These are phyloP conservation scores for Harpalus rufipes DNA, from an alignment of 2,888 invertebrate species.

Conservation along the genomic window DNA sequence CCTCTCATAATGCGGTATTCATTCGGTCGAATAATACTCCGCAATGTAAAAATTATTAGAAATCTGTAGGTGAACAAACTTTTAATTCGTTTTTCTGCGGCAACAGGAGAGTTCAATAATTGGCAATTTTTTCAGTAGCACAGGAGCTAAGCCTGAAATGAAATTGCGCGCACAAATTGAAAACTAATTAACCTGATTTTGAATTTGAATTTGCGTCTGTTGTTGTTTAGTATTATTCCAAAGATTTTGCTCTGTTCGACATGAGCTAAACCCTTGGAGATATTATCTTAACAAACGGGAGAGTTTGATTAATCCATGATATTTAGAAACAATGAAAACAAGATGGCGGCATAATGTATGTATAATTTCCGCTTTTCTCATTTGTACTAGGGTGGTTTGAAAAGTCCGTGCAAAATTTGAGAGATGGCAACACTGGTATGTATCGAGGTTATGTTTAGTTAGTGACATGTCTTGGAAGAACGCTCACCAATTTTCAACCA, in stretches of 20 bases:
- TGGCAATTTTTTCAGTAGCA: constrained; percentile 19
- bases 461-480: no score
- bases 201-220: constrained; percentile 4
- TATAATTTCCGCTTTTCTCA: no score
- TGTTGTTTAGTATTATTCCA: not conserved
- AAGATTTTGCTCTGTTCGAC: not conserved
- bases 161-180: constrained; percentile 19
- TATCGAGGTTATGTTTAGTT: no score
- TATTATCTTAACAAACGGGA: not conserved
- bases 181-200: constrained; percentile 27
- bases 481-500: no score
- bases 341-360: no score
- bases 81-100: not conserved
- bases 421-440: no score
- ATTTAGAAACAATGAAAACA: no score
- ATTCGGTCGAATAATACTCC: not conserved
- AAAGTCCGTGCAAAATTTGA: no score
- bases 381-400: no score
- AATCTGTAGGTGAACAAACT: constrained; percentile 15
- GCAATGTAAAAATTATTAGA: constrained; percentile 18
- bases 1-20: constrained; percentile 5
- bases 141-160: not conserved
- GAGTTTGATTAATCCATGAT: not conserved
- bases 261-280: not conserved
- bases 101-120: not conserved